Percentiles rank a stretch among this genome's conserved stretches.
These are phyloP conservation scores for Macrosteles quadrilineatus DNA, from an alignment of 1,140 invertebrate species.

Conservation along the genomic window DNA sequence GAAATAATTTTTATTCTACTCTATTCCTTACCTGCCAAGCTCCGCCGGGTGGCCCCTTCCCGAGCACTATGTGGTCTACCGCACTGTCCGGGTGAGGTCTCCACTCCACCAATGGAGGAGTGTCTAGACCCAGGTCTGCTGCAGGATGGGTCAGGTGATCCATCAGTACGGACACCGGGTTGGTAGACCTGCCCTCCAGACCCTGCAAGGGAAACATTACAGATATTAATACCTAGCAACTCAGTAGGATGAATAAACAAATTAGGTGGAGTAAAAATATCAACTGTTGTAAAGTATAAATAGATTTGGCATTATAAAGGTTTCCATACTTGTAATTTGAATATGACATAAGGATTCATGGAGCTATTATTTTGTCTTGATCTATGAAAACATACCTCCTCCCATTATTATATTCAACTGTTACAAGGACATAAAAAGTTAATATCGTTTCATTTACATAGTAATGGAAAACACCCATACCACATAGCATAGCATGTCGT, in stretches of 20 bases:
- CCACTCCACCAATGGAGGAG: constrained; percentile 74
- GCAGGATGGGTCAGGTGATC: constrained; percentile 77
- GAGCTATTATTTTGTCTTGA: no score
- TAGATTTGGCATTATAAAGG: neutral
- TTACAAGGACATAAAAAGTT: no score
- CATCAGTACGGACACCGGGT: constrained; percentile 79
- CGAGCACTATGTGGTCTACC: constrained; percentile 81
- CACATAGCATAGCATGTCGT: no score
- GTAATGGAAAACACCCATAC: no score
- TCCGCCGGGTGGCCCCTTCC: constrained; percentile 78
- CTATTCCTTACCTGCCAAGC: constrained; percentile 81
- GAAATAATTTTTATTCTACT: no score
- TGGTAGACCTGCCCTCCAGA: constrained; percentile 77
- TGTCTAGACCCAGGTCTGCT: constrained; percentile 78
- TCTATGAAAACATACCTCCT: no score
- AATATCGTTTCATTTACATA: no score
- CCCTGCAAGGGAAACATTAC: constrained; percentile 57
- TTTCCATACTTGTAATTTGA: constrained; percentile 5
- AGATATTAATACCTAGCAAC: constrained; percentile 55
- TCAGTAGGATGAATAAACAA: no score
- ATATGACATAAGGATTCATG: no score
- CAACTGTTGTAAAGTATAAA: no score
- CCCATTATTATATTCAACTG: no score
- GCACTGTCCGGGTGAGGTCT: constrained; percentile 57
- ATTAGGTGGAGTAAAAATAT: no score